Percentiles rank a stretch among this genome's conserved stretches.
Evolutionary conservation across 2,113 vertebrate genomes (phyloP).

Genomic region (Bombycilla garrulus): DNA sequence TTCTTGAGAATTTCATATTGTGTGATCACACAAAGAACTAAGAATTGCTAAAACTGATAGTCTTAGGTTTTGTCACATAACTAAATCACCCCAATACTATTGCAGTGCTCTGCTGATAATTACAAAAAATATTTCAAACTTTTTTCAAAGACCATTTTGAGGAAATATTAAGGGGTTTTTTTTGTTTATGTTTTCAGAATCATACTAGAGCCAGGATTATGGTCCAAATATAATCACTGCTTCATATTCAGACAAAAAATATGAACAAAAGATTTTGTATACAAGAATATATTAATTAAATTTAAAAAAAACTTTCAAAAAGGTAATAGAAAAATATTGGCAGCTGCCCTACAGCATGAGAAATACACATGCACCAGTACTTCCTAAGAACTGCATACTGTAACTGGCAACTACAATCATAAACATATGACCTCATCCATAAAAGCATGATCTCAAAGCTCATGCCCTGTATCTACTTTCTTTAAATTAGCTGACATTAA

Average conservation of each 20-base stretch:
- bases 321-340: neutral
- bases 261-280: neutral
- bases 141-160: neutral
- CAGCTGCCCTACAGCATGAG: neutral
- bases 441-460: slow-evolving; percentile 16
- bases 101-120: neutral
- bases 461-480: neutral
- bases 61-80: neutral
- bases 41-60: neutral
- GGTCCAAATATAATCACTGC: neutral
- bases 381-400: neutral
- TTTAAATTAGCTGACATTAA: slow-evolving; percentile 6
- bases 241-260: neutral
- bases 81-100: neutral
- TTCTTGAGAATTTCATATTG: neutral
- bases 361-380: neutral
- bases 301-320: neutral
- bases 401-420: neutral
- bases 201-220: neutral
- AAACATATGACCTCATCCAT: neutral
- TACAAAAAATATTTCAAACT: neutral
- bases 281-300: neutral
- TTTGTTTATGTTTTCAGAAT: neutral
- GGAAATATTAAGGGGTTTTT: neutral
- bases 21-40: neutral